phyloP scores from a whole-genome alignment of 2,888 invertebrate species.

The Dioctria linearis region DNA sequence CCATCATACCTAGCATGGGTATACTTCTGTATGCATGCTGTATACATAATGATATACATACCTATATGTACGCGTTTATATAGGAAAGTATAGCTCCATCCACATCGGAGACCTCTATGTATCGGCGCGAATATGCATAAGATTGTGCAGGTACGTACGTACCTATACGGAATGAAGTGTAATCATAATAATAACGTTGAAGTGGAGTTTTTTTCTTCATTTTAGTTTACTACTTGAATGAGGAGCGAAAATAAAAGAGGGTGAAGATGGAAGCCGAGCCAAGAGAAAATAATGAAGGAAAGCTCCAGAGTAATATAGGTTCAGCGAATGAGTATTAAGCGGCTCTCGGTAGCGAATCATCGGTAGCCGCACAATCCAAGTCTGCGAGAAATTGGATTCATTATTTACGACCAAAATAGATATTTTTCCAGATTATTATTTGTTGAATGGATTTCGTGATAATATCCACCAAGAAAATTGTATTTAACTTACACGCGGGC shows the following conservation, averaged over 20 bases:
- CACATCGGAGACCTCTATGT: not conserved
- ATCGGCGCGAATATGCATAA: slow-evolving; percentile 40
- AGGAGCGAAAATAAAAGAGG: slow-evolving; percentile 36
- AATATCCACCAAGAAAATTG: slow-evolving; percentile 60
- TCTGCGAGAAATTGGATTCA: slow-evolving; percentile 62
- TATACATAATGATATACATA: too few relatives aligned
- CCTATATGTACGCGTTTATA: too few relatives aligned
- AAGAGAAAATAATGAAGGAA: slow-evolving; percentile 38
- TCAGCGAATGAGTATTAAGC: slow-evolving; percentile 52
- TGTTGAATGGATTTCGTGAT: slow-evolving; percentile 63
- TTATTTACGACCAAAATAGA: slow-evolving; percentile 63
- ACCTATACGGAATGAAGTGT: slow-evolving; percentile 30
- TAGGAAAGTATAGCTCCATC: not conserved
- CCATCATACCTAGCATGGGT: not conserved
- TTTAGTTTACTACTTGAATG: slow-evolving; percentile 33
- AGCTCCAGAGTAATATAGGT: slow-evolving; percentile 29
- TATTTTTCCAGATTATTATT: slow-evolving; percentile 62
- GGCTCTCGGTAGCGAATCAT: slow-evolving; percentile 58
- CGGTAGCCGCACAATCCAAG: slow-evolving; percentile 59
- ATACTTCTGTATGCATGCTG: too few relatives aligned
- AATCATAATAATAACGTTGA: slow-evolving; percentile 50
- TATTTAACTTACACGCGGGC: slow-evolving; percentile 23
- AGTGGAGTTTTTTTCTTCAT: slow-evolving; percentile 45
- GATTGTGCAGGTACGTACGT: slow-evolving; percentile 28
- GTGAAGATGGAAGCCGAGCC: slow-evolving; percentile 40